A percentile compares a stretch with the other conserved stretches of the same genome.
Evolutionary conservation across 2,113 vertebrate genomes (phyloP).

Genomic region (Porphyrio hochstetteri): DNA sequence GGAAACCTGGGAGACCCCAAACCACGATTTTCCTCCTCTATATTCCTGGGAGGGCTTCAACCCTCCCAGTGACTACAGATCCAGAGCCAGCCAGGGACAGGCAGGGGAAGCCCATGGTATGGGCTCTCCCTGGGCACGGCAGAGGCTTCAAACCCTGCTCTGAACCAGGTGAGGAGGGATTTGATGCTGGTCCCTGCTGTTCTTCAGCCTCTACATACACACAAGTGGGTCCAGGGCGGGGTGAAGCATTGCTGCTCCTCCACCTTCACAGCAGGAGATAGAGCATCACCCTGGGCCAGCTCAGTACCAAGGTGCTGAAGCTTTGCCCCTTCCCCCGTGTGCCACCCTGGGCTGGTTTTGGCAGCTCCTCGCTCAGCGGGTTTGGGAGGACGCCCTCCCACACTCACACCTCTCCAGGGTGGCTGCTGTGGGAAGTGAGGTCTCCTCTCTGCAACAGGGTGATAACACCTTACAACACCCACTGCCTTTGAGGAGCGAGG

Average conservation of each 20-base stretch:
- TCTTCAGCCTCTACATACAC: background rate
- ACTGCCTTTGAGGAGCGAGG: accelerated
- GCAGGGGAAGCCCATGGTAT: background rate
- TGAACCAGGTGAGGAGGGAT: background rate
- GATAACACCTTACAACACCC: background rate
- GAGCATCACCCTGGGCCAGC: background rate
- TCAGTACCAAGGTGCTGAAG: background rate
- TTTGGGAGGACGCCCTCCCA: background rate
- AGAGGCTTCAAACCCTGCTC: background rate
- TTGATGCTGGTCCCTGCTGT: background rate
- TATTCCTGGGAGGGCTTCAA: background rate
- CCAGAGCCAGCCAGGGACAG: background rate
- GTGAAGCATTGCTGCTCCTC: background rate
- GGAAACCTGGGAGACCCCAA: background rate
- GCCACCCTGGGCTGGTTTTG: background rate
- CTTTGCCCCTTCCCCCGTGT: background rate
- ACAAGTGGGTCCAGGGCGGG: accelerated
- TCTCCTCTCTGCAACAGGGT: background rate
- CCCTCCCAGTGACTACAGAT: background rate
- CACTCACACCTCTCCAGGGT: accelerated
- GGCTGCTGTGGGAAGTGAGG: accelerated
- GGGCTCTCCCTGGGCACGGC: accelerated
- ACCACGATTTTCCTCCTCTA: background rate
- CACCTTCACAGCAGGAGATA: too few relatives aligned
- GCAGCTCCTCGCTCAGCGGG: background rate